phyloP scores from a whole-genome alignment of 2,113 vertebrate genomes.

The Penelope pileata region DNA sequence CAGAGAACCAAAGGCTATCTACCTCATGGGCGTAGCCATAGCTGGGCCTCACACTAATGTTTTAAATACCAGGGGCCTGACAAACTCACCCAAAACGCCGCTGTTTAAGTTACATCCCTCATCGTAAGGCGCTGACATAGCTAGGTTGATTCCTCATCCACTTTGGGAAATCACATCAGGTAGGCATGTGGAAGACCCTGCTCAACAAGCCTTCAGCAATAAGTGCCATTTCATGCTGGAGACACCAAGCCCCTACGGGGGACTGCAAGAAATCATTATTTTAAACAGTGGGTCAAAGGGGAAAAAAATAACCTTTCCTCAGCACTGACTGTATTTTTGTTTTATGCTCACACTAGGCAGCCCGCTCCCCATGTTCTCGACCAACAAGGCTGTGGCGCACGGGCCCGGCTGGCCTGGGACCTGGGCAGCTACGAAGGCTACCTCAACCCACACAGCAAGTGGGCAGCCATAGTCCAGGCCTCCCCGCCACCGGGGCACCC shows the following conservation, averaged over 20 bases:
- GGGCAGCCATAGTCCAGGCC: neutral
- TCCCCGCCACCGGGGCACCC: neutral
- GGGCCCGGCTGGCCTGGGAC: constrained; percentile 40
- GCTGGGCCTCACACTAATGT: neutral
- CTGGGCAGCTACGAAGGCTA: neutral
- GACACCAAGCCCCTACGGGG: neutral
- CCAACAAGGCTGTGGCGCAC: neutral
- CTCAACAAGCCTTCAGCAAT: neutral
- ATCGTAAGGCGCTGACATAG: accelerated
- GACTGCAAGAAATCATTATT: neutral
- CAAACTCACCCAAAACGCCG: neutral
- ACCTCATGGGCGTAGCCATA: neutral
- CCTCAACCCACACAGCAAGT: neutral
- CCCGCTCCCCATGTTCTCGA: constrained; percentile 17
- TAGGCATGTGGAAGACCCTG: neutral
- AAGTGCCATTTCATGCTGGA: accelerated
- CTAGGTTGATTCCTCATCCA: accelerated
- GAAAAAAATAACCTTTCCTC: neutral
- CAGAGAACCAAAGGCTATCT: neutral
- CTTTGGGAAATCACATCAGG: neutral
- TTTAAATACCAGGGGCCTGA: constrained; percentile 3
- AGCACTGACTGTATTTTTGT: neutral
- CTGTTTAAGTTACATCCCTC: neutral
- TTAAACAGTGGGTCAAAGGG: neutral
- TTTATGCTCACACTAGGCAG: constrained; percentile 15